These are phyloP conservation scores for Nomada fabriciana DNA, from an alignment of 2,888 invertebrate genomes.

Conservation along the genomic window DNA sequence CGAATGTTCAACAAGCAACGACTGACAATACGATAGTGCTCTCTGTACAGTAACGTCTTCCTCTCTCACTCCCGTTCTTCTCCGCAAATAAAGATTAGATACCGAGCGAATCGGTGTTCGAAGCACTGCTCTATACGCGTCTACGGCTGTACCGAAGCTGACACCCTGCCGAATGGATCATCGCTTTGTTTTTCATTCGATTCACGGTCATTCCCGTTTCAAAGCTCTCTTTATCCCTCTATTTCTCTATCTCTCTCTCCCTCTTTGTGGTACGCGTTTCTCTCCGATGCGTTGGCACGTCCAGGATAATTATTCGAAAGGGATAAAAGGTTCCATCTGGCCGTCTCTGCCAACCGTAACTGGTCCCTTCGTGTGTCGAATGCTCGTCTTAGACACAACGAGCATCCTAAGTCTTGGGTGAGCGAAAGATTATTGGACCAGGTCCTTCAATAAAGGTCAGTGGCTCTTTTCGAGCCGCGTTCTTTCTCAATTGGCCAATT, in stretches of 20 bases:
- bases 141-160: neutral
- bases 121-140: neutral
- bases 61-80: constrained; percentile 12
- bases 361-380: constrained; percentile 57
- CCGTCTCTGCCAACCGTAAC: constrained; percentile 14
- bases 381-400: constrained; percentile 55
- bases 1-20: constrained; percentile 33
- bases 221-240: constrained; percentile 11
- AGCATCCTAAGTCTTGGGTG: constrained; percentile 25
- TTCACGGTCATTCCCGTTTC: constrained; percentile 37
- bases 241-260: neutral
- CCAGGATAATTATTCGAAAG: constrained; percentile 62
- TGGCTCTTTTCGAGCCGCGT: constrained; percentile 19
- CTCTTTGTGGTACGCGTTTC: neutral
- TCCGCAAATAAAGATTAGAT: constrained; percentile 51
- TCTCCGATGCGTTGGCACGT: constrained; percentile 40
- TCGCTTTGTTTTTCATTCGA: constrained; percentile 54
- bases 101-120: constrained; percentile 21
- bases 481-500: constrained; percentile 41
- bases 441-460: constrained; percentile 50
- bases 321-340: constrained; percentile 54
- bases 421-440: constrained; percentile 50
- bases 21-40: constrained; percentile 38
- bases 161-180: constrained; percentile 29
- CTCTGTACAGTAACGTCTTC: constrained; percentile 26